A percentile compares a stretch with the other conserved stretches of the same genome.
Evolutionary conservation across 2,113 vertebrate species (phyloP).

Genomic region (Dipodomys spectabilis): DNA sequence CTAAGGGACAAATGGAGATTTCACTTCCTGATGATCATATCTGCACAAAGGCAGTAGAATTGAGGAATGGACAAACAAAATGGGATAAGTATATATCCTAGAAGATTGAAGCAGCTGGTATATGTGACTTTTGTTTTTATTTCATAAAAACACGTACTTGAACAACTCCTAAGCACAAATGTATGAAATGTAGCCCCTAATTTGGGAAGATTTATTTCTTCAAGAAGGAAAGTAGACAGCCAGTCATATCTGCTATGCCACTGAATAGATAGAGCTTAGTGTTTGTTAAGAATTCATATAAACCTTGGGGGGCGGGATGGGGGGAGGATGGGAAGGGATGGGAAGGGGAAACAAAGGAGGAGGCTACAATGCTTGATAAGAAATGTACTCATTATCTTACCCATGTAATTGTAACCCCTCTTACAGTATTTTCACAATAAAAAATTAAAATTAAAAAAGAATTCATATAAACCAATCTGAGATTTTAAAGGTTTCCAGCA

Average conservation of each 20-base stretch:
- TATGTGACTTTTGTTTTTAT: not conserved
- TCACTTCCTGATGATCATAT: not conserved
- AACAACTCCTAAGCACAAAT: fast-evolving
- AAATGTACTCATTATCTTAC: no score
- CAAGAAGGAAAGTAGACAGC: not conserved
- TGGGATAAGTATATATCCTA: no score
- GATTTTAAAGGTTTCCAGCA: not conserved
- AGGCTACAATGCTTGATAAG: no score
- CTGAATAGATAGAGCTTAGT: not conserved
- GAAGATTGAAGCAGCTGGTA: not conserved
- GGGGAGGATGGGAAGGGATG: no score
- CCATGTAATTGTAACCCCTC: no score
- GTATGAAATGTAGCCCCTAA: not conserved
- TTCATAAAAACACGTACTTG: not conserved
- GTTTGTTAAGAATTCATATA: no score
- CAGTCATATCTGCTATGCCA: not conserved
- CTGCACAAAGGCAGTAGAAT: not conserved
- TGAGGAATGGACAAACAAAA: not conserved
- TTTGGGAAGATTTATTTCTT: not conserved
- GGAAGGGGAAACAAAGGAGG: no score
- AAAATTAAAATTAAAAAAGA: no score
- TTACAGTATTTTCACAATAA: no score
- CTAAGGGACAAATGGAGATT: fast-evolving
- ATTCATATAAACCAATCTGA: not conserved
- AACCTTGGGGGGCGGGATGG: no score